Evolutionary conservation across 1,140 invertebrate species (phyloP), one percentile per base, ranked within the genome.

Genomic region (Nautilus pompilius): DNA sequence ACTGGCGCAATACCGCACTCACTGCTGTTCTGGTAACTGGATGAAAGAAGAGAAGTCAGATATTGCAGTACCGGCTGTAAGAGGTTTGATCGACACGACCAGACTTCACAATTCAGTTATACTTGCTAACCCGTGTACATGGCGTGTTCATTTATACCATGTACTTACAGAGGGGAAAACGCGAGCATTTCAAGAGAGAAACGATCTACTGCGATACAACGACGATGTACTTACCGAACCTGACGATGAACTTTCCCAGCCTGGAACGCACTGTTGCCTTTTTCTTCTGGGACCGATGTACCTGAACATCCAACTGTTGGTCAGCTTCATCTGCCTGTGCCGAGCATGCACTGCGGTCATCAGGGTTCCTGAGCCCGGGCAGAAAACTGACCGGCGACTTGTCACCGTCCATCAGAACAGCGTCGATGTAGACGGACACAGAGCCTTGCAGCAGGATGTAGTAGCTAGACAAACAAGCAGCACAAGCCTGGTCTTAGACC

Each of bases 371-470:
- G n/a, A 28, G 33, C 30, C n/a, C 54, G 15, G 29, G 34, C 51
- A n/a, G n/a, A n/a, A n/a, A n/a, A n/a, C 51, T 56, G 22, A 26
- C 34, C 17, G 49, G 41, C 22, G 26, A 22, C 30, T 65, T 62
- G 6, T 75, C 72, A 49, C 79, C 79, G 0, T 75, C 79, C 0
- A 73, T 75, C 68, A 76, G 69, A 20, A 57, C 64, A 13, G 77
- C 65, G 60, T 80, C 77, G 24, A 80, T 79, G 62, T 78, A 80
- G 2, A 78, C 72, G 0, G 73, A 73, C 0, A 73, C 71, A 0
- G 64, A 65, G 1, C 79, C 79, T 28, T 68, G 66, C 15, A 80
- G 60, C 17, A 78, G 72, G 24, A 80, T 65, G 67, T 76, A 79
- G 68, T 79, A 79, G 46, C 78, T 80, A 63, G 29, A 63, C 55